Conservation (phyloP, 2,888 invertebrate genomes). For the Parapristionchus giblindavisi region DNA sequence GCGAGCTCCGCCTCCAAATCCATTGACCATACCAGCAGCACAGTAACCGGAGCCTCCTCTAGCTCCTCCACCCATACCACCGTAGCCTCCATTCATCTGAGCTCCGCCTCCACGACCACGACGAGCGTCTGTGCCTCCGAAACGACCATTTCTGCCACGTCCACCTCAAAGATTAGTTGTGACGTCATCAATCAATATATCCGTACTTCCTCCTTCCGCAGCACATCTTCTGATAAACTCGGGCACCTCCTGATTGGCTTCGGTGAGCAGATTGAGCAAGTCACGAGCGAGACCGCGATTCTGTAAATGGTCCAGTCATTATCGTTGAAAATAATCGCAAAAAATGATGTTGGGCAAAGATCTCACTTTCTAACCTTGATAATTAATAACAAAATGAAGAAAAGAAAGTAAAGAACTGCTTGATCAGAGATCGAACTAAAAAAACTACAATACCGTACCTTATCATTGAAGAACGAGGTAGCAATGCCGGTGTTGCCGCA, state of each 20-base stretch:
- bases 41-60: not conserved
- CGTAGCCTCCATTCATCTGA: conserved; percentile 9
- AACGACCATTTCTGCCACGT: conserved; percentile 37
- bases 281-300: conserved; percentile 53
- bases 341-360: too few relatives aligned
- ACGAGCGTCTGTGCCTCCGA: conserved; percentile 42
- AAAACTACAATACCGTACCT: conserved; percentile 43
- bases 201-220: conserved; percentile 45
- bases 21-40: too few relatives aligned
- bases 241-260: conserved; percentile 54
- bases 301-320: conserved; percentile 40
- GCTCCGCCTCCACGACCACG: conserved; percentile 38
- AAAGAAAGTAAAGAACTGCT: too few relatives aligned
- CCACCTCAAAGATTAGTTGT: not conserved
- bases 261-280: conserved; percentile 45
- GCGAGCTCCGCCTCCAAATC: conserved; percentile 23
- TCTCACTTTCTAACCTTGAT: not conserved
- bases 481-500: conserved; percentile 56
- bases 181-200: not conserved
- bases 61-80: conserved; percentile 15
- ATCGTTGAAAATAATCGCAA: not conserved
- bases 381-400: not conserved
- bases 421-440: too few relatives aligned
- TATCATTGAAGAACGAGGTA: conserved; percentile 58
- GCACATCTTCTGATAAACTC: conserved; percentile 54